A percentile compares a stretch with the other conserved stretches of the same genome.
Evolutionary conservation across 2,888 invertebrate species (phyloP).

Genomic region (Drosophila buzzatii): DNA sequence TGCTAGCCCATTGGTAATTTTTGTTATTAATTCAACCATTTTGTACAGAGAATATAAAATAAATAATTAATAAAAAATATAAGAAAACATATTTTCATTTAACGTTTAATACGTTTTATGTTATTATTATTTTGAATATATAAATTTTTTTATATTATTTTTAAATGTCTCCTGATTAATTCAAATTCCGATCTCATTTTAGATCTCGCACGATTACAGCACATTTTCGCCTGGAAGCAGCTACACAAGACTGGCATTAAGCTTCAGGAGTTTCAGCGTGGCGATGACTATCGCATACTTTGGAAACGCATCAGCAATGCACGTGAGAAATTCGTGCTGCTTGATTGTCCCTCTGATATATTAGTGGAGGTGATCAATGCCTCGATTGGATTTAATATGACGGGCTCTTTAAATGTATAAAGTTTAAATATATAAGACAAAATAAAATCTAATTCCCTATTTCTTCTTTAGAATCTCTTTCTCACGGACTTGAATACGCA

Average conservation of each 20-base stretch:
- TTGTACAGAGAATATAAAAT: too few relatives aligned
- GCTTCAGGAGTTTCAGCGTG: conserved; percentile 88
- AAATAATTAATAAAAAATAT: too few relatives aligned
- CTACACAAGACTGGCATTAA: conserved; percentile 89
- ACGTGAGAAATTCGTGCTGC: conserved; percentile 89
- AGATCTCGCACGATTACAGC: conserved; percentile 90
- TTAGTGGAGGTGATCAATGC: conserved; percentile 88
- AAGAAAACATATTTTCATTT: too few relatives aligned
- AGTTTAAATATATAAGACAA: neutral
- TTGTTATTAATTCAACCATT: too few relatives aligned
- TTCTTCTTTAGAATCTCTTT: conserved; percentile 80
- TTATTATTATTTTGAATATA: too few relatives aligned
- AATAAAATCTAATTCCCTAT: neutral
- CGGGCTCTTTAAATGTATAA: conserved; percentile 82
- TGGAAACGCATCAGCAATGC: conserved; percentile 88
- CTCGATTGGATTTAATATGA: conserved; percentile 83
- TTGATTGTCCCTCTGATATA: conserved; percentile 91
- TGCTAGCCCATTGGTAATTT: too few relatives aligned
- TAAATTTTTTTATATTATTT: neutral
- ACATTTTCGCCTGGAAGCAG: conserved; percentile 90
- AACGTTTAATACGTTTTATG: too few relatives aligned
- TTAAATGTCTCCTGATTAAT: neutral
- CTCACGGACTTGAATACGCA: conserved; percentile 86
- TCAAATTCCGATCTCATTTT: neutral
- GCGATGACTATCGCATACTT: conserved; percentile 81